A percentile compares a stretch with the other conserved stretches of the same genome.
Conservation (phyloP, 2,113 vertebrate species). For the Typhlomys cinereus region DNA sequence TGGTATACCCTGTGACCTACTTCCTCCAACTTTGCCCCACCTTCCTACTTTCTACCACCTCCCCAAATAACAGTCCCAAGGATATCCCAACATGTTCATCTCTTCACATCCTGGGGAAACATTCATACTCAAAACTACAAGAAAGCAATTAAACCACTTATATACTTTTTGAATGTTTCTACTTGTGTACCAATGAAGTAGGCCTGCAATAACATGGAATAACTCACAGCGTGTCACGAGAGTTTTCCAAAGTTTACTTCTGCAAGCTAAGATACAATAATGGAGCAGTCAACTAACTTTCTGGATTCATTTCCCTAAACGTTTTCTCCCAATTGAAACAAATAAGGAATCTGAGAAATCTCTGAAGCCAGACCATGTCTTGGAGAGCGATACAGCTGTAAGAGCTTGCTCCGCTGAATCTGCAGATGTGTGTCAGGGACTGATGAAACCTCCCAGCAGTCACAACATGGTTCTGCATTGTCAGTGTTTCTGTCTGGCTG, state of each 20-base stretch:
- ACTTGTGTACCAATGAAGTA: neutral
- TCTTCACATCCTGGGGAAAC: too few relatives aligned
- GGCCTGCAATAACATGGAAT: neutral
- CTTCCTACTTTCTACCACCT: neutral
- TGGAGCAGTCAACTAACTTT: neutral
- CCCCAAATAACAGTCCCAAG: neutral
- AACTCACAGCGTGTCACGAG: neutral
- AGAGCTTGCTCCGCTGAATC: neutral
- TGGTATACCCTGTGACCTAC: neutral
- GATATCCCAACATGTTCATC: neutral
- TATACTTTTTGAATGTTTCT: neutral
- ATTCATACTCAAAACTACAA: neutral
- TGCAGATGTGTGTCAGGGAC: neutral
- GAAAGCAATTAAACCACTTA: neutral
- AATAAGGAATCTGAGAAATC: conserved; percentile 12
- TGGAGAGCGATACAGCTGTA: conserved; percentile 22
- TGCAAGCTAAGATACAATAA: neutral
- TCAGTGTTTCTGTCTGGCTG: neutral
- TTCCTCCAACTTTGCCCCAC: neutral
- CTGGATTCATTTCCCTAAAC: neutral
- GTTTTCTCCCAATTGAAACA: neutral
- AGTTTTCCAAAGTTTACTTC: conserved; percentile 13
- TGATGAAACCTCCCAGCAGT: neutral
- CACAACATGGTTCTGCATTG: neutral
- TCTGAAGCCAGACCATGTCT: neutral